A percentile compares a stretch with the other conserved stretches of the same genome.
Evolutionary conservation across 2,888 invertebrate genomes (phyloP).

Genomic region (Metalampra italica): DNA sequence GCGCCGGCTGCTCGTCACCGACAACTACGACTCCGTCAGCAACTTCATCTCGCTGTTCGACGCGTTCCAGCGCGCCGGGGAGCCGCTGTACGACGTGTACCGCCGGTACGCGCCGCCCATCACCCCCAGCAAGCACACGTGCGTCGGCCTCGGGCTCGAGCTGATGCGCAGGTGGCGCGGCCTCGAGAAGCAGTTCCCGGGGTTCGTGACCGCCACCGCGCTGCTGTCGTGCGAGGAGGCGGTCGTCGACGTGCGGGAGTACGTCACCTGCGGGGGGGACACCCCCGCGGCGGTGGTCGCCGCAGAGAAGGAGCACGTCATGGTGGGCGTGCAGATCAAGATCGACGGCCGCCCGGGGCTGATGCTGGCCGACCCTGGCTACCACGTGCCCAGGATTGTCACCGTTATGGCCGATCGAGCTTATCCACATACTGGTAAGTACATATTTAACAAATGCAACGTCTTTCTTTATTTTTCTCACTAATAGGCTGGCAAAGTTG

Average conservation of each 20-base stretch:
- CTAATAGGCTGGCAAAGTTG: too few relatives aligned
- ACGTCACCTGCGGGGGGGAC: slow-evolving; percentile 74
- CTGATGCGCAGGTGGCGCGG: slow-evolving; percentile 82
- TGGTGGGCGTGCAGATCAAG: slow-evolving; percentile 86
- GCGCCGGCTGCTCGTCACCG: slow-evolving; percentile 88
- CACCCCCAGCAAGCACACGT: slow-evolving; percentile 88
- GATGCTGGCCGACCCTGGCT: slow-evolving; percentile 93
- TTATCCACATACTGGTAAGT: slow-evolving; percentile 90
- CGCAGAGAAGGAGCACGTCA: slow-evolving; percentile 93
- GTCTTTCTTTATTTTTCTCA: too few relatives aligned
- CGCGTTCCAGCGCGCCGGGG: slow-evolving; percentile 78
- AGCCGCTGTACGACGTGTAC: slow-evolving; percentile 84
- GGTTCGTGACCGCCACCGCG: slow-evolving; percentile 78
- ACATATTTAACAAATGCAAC: background rate
- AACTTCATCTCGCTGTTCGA: slow-evolving; percentile 87
- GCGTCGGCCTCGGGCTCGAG: slow-evolving; percentile 90
- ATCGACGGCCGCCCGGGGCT: slow-evolving; percentile 87
- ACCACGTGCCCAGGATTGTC: slow-evolving; percentile 91
- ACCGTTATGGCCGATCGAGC: slow-evolving; percentile 91
- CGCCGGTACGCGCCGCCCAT: slow-evolving; percentile 88
- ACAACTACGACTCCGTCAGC: slow-evolving; percentile 93
- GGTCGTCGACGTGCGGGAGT: slow-evolving; percentile 78
- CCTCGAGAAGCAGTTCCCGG: slow-evolving; percentile 81
- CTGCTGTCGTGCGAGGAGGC: slow-evolving; percentile 94
- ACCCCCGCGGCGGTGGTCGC: slow-evolving; percentile 76